Conservation (phyloP, 2,888 invertebrate genomes). For the Microdon myrmicae region DNA sequence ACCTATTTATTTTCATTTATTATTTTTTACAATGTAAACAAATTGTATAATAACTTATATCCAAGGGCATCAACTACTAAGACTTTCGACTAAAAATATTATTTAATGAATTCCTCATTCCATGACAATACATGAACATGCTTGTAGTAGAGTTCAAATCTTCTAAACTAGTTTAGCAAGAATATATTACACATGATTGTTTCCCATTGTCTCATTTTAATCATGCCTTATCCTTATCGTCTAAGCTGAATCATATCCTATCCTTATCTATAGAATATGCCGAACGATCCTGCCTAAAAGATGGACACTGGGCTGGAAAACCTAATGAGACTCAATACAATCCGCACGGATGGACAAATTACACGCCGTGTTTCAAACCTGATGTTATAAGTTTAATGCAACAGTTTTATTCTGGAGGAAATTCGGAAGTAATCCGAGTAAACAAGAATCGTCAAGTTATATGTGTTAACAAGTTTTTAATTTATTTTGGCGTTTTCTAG, state of each 20-base stretch:
- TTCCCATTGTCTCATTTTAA: too few relatives aligned
- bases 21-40: too few relatives aligned
- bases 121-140: too few relatives aligned
- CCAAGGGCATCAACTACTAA: too few relatives aligned
- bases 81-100: too few relatives aligned
- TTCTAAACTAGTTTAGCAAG: too few relatives aligned
- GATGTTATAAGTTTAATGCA: constrained; percentile 75
- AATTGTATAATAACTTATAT: too few relatives aligned
- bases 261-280: constrained; percentile 72
- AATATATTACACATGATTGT: too few relatives aligned
- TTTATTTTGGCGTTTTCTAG: constrained; percentile 66
- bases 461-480: constrained; percentile 3
- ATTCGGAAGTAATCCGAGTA: constrained; percentile 66
- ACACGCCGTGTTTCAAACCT: constrained; percentile 80
- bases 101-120: too few relatives aligned
- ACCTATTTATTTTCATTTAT: too few relatives aligned
- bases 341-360: constrained; percentile 82
- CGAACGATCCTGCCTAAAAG: constrained; percentile 74
- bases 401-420: constrained; percentile 68
- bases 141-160: too few relatives aligned
- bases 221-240: too few relatives aligned
- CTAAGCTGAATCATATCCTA: constrained; percentile 5
- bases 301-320: constrained; percentile 77
- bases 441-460: not conserved
- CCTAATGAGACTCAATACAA: constrained; percentile 62